Conservation (phyloP, 2,888 invertebrate genomes). For the Anaspis maculata region DNA sequence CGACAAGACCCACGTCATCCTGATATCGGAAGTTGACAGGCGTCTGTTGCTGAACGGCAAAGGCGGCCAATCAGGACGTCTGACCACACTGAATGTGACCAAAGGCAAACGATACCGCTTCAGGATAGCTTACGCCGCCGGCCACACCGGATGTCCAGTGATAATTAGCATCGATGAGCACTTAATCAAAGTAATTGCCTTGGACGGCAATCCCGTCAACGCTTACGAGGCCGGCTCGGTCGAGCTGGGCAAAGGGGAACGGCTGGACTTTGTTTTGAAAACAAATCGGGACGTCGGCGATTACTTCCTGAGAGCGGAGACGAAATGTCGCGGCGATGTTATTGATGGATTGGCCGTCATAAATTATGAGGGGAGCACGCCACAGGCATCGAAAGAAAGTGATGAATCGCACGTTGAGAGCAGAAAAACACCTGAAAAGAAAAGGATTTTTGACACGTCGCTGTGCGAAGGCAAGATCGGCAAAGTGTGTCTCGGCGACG, state of each 20-base stretch:
- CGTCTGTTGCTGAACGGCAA: conserved; percentile 56
- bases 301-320: conserved; percentile 56
- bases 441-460: conserved; percentile 31
- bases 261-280: conserved; percentile 64
- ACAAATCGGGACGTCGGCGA: conserved; percentile 49
- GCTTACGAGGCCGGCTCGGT: conserved; percentile 51
- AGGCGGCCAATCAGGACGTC: conserved; percentile 32
- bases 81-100: conserved; percentile 46
- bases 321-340: conserved; percentile 44
- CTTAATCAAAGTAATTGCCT: conserved; percentile 53
- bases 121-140: conserved; percentile 58
- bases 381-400: conserved; percentile 11
- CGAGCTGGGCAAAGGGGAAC: conserved; percentile 60
- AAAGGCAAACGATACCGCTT: conserved; percentile 57
- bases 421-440: background rate
- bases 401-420: conserved; percentile 1
- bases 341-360: conserved; percentile 49
- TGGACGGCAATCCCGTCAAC: conserved; percentile 61
- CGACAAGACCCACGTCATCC: conserved; percentile 57
- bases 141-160: conserved; percentile 59
- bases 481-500: conserved; percentile 52
- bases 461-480: conserved; percentile 37
- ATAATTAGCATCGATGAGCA: conserved; percentile 59
- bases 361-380: conserved; percentile 32
- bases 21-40: conserved; percentile 63